Evolutionary conservation across 2,113 vertebrate species (phyloP).

Genomic region (Cardinalis cardinalis): DNA sequence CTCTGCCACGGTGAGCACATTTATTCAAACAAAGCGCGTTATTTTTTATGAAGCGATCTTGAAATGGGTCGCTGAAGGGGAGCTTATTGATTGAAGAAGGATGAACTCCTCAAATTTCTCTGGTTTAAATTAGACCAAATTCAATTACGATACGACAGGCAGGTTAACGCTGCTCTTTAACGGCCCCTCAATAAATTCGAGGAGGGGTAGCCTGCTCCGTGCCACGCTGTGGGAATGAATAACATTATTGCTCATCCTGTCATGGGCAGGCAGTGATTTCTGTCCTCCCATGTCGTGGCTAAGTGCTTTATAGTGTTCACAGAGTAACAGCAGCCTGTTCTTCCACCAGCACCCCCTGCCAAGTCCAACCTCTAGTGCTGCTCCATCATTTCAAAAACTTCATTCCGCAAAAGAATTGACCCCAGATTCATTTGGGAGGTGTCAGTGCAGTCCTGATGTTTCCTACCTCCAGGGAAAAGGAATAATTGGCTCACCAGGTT

Average conservation of each 20-base stretch:
- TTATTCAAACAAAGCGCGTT: constrained; percentile 29
- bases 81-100: constrained; percentile 73
- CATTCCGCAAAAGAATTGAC: not conserved
- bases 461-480: not conserved
- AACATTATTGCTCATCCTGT: constrained; percentile 17
- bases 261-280: not conserved
- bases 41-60: constrained; percentile 69
- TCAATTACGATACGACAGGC: constrained; percentile 69
- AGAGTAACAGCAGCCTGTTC: not conserved
- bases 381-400: not conserved
- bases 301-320: not conserved
- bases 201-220: constrained; percentile 52
- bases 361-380: not conserved
- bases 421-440: not conserved
- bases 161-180: constrained; percentile 63
- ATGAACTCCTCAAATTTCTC: constrained; percentile 73
- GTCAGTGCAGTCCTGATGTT: not conserved
- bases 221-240: constrained; percentile 27
- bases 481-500: not conserved
- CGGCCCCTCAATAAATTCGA: constrained; percentile 62
- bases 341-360: not conserved
- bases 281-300: not conserved
- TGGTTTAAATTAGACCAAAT: constrained; percentile 66
- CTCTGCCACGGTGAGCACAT: not conserved
- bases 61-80: constrained; percentile 73